These are phyloP conservation scores for Hestina assimilis DNA, from an alignment of 1,140 invertebrate genomes.

Conservation along the genomic window DNA sequence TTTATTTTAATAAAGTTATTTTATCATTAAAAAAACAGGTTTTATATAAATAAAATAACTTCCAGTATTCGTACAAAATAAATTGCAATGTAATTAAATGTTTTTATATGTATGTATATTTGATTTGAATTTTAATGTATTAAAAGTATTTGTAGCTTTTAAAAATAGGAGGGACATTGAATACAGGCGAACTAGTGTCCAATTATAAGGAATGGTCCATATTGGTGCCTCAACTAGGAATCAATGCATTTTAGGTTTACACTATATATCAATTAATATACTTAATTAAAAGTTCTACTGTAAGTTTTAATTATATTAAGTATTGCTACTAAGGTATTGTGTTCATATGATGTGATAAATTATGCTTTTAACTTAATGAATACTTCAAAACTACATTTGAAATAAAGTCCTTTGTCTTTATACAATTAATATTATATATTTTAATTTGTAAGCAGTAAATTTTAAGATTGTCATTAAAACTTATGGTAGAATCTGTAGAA, in stretches of 20 bases:
- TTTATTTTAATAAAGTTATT: background rate
- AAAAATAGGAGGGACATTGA: background rate
- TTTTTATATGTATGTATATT: no score
- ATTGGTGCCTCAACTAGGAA: conserved; percentile 26
- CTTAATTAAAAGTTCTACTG: conserved; percentile 16
- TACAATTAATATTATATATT: no score
- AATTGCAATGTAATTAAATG: background rate
- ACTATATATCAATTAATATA: no score
- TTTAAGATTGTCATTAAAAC: background rate
- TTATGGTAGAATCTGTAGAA: background rate
- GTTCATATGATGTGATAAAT: conserved; percentile 16
- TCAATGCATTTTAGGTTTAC: conserved; percentile 17
- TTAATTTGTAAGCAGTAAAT: background rate
- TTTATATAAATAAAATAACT: background rate
- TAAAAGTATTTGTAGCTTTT: background rate
- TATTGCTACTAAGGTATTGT: conserved; percentile 12
- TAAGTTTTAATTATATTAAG: conserved; percentile 12
- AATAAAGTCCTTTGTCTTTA: no score
- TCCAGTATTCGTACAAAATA: background rate
- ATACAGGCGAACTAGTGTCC: conserved; percentile 12
- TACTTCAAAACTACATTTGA: background rate
- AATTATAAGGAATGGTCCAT: conserved; percentile 27
- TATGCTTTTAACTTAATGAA: background rate
- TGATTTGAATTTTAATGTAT: no score
- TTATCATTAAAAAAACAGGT: background rate